Conservation (phyloP, 2,797 vertebrate species). For the Hypotaenidia philippensis region DNA sequence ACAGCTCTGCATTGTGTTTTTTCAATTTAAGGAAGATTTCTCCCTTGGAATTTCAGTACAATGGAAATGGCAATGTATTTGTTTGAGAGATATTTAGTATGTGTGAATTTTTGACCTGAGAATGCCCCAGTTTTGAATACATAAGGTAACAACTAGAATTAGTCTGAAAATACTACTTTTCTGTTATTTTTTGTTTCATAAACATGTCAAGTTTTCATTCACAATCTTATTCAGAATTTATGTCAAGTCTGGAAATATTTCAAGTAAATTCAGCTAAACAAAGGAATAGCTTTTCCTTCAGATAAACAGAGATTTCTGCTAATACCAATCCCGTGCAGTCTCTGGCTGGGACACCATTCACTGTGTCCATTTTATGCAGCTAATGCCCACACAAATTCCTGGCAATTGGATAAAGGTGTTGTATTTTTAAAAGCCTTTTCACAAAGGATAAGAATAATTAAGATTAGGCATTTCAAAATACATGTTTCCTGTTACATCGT, state of each 20-base stretch:
- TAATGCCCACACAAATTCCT: not conserved
- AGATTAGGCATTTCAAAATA: not conserved
- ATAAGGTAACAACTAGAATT: not conserved
- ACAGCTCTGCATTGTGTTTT: not conserved
- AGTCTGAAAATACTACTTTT: not conserved
- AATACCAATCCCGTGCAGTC: not conserved
- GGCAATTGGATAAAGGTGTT: not conserved
- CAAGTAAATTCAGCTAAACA: not conserved
- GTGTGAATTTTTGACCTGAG: not conserved
- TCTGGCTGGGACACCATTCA: not conserved
- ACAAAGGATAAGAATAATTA: not conserved
- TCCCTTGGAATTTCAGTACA: not conserved
- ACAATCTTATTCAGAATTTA: not conserved
- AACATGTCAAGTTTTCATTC: not conserved
- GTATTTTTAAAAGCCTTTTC: not conserved
- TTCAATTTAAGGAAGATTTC: slow-evolving; percentile 1
- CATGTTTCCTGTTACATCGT: not conserved
- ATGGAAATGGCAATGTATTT: not conserved
- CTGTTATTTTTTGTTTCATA: not conserved
- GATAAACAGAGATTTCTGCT: not conserved
- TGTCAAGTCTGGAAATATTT: not conserved
- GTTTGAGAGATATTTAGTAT: not conserved
- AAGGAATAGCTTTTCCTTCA: not conserved
- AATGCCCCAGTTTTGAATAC: not conserved
- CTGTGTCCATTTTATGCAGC: not conserved